phyloP scores from a whole-genome alignment of 2,888 invertebrate genomes.

The Ophion ventricosus region DNA sequence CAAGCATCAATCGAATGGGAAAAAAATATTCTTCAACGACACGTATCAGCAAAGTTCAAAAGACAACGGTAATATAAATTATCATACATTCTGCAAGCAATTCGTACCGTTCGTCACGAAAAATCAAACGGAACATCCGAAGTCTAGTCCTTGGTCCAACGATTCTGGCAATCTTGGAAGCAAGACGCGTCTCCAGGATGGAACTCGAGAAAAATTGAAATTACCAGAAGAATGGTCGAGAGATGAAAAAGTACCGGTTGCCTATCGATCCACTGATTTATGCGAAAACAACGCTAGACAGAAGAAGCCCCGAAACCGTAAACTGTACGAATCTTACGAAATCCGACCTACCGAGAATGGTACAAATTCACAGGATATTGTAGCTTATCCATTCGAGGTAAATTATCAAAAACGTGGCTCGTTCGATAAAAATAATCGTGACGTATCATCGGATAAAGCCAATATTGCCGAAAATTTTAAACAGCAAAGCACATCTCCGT shows the following conservation, averaged over 20 bases:
- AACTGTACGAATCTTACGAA: constrained; percentile 54
- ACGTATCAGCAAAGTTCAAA: constrained; percentile 62
- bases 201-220: constrained; percentile 31
- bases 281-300: constrained; percentile 31
- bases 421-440: constrained; percentile 45
- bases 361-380: constrained; percentile 38
- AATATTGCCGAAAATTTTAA: constrained; percentile 42
- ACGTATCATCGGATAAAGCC: constrained; percentile 46
- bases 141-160: constrained; percentile 49
- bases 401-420: constrained; percentile 59
- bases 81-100: constrained; percentile 76
- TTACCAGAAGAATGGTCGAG: background rate
- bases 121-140: constrained; percentile 61
- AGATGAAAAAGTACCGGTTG: constrained; percentile 34
- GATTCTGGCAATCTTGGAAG: constrained; percentile 5
- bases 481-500: background rate
- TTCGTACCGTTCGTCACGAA: constrained; percentile 68
- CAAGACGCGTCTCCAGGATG: background rate
- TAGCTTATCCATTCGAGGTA: constrained; percentile 61
- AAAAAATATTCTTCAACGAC: constrained; percentile 27
- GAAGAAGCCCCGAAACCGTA: constrained; percentile 42
- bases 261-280: constrained; percentile 32
- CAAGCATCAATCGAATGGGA: constrained; percentile 62
- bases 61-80: constrained; percentile 74
- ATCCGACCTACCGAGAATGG: background rate